Conservation (phyloP, 2,113 vertebrate genomes). For the Zosterops lateralis region DNA sequence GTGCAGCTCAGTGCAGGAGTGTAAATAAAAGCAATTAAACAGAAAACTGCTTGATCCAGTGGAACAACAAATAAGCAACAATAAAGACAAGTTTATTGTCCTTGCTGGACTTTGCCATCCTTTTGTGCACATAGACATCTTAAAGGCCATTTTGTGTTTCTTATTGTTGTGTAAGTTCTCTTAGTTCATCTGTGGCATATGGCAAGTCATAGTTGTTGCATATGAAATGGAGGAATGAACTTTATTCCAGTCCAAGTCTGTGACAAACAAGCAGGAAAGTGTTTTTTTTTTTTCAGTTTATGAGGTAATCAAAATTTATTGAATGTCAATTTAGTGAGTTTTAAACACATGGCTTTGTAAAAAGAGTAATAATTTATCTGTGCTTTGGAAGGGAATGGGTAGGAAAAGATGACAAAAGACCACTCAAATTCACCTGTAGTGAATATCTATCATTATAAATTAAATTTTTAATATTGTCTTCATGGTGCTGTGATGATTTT, state of each 20-base stretch:
- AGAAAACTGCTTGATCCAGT: not conserved
- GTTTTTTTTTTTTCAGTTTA: not conserved
- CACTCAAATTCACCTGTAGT: not conserved
- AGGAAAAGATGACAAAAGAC: not conserved
- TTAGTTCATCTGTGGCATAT: not conserved
- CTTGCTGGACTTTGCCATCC: not conserved
- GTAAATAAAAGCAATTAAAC: not conserved
- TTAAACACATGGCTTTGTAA: not conserved
- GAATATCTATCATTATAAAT: not conserved
- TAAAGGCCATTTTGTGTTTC: not conserved
- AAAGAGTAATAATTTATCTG: not conserved
- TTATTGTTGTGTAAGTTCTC: not conserved
- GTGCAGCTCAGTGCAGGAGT: fast-evolving
- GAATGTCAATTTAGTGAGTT: not conserved
- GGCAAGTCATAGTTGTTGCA: not conserved
- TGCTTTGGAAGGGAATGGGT: not conserved
- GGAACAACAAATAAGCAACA: not conserved
- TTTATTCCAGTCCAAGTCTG: not conserved
- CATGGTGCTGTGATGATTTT: not conserved
- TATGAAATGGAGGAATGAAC: not conserved
- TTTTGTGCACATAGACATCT: not conserved
- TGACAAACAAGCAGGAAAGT: not conserved
- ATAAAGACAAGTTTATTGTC: no score
- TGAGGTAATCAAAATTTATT: not conserved
- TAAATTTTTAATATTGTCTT: not conserved